Conservation (phyloP, 1,140 invertebrate species). For the Theocolax elegans region DNA sequence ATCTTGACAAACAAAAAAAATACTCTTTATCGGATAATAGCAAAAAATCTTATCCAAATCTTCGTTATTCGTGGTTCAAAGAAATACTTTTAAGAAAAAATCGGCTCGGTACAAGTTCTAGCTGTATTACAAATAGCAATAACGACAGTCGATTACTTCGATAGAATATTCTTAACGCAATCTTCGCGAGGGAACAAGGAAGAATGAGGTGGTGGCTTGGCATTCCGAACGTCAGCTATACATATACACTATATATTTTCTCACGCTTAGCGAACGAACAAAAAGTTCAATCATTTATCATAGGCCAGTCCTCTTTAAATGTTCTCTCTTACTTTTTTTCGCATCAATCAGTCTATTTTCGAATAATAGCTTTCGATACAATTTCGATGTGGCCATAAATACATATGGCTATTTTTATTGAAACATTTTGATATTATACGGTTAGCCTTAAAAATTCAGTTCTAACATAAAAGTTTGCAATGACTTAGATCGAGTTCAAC, state of each 20-base stretch:
- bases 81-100: not conserved
- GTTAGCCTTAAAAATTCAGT: too few relatives aligned
- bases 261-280: not conserved
- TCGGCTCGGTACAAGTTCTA: not conserved
- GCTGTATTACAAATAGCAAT: constrained; percentile 28
- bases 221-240: constrained; percentile 13
- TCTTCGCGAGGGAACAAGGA: constrained; percentile 15
- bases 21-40: not conserved
- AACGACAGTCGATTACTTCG: constrained; percentile 26
- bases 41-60: not conserved
- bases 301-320: constrained; percentile 20
- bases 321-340: not conserved
- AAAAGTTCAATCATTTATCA: constrained; percentile 16
- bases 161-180: constrained; percentile 24
- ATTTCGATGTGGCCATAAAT: not conserved
- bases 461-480: too few relatives aligned
- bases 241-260: constrained; percentile 13
- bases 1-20: constrained; percentile 23
- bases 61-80: not conserved
- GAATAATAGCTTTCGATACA: constrained; percentile 16
- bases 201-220: constrained; percentile 19
- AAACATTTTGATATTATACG: not conserved
- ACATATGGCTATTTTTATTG: not conserved
- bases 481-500: too few relatives aligned
- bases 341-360: constrained; percentile 17